Conservation (phyloP, 2,797 vertebrate genomes). For the Limosa lapponica region DNA sequence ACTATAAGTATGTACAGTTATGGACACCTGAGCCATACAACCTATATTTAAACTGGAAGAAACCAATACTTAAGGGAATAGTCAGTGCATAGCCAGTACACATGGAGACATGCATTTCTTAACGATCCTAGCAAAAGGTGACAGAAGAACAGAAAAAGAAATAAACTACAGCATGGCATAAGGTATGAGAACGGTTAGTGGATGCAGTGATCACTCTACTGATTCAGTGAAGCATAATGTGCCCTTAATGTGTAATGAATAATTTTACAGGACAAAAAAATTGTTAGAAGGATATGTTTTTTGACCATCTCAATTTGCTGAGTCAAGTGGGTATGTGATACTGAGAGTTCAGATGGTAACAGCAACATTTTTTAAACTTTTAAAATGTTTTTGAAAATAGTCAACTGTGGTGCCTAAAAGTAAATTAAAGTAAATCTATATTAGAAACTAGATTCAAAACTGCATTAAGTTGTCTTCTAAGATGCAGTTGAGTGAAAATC, state of each 20-base stretch:
- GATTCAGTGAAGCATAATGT: not conserved
- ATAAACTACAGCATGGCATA: not conserved
- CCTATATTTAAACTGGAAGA: not conserved
- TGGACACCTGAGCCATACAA: not conserved
- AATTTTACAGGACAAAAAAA: not conserved
- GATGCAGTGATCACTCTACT: not conserved
- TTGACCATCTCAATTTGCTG: not conserved
- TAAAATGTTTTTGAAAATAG: not conserved
- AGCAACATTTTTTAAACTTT: not conserved
- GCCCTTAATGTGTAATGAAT: not conserved
- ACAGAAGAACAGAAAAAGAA: not conserved
- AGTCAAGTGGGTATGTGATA: not conserved
- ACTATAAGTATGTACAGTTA: not conserved
- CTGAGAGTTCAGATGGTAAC: not conserved
- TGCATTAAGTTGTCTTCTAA: not conserved
- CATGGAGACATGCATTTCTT: not conserved
- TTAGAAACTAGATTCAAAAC: not conserved
- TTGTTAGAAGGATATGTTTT: not conserved
- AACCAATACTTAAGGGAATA: not conserved
- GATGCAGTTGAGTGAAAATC: not conserved
- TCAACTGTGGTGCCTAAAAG: not conserved
- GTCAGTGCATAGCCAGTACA: not conserved
- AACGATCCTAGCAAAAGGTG: not conserved
- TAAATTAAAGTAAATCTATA: not conserved
- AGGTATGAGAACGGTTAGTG: not conserved